Conservation (phyloP, 2,888 invertebrate species). For the Pollenia angustigena region DNA sequence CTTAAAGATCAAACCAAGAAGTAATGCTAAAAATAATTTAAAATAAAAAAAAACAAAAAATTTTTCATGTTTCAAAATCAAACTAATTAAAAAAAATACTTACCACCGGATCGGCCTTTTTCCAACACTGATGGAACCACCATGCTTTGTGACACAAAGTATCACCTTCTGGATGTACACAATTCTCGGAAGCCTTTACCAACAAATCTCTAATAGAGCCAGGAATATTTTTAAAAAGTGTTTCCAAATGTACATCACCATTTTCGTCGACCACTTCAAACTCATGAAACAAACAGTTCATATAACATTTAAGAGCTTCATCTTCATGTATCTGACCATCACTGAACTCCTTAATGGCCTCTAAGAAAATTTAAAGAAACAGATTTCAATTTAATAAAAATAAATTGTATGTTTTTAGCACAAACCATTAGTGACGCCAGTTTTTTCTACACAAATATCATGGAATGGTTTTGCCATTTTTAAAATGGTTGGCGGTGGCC, state of each 20-base stretch:
- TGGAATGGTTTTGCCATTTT: conserved; percentile 81
- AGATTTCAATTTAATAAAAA: conserved; percentile 47
- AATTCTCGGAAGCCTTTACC: conserved; percentile 80
- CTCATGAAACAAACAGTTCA: conserved; percentile 84
- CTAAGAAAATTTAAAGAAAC: conserved; percentile 72
- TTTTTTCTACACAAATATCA: conserved; percentile 81
- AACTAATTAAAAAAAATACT: conserved; percentile 7
- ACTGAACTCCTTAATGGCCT: conserved; percentile 83
- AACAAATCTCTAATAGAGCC: conserved; percentile 79
- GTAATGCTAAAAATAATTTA: conserved; percentile 77
- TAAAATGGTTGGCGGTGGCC: conserved; percentile 81
- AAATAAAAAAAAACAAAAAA: not conserved
- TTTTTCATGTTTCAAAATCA: not conserved
- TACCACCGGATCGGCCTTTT: conserved; percentile 83
- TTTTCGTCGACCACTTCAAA: conserved; percentile 82
- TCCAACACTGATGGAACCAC: conserved; percentile 84
- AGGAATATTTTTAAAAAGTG: conserved; percentile 79
- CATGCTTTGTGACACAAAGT: conserved; percentile 82
- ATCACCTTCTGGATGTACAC: conserved; percentile 82
- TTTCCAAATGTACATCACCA: conserved; percentile 83
- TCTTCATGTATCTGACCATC: conserved; percentile 84
- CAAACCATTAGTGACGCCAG: conserved; percentile 82
- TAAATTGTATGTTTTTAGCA: conserved; percentile 16
- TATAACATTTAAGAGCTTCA: conserved; percentile 83
- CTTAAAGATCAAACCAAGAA: conserved; percentile 77